Conservation (phyloP, 2,113 vertebrate species). For the Pangasianodon gigas region DNA sequence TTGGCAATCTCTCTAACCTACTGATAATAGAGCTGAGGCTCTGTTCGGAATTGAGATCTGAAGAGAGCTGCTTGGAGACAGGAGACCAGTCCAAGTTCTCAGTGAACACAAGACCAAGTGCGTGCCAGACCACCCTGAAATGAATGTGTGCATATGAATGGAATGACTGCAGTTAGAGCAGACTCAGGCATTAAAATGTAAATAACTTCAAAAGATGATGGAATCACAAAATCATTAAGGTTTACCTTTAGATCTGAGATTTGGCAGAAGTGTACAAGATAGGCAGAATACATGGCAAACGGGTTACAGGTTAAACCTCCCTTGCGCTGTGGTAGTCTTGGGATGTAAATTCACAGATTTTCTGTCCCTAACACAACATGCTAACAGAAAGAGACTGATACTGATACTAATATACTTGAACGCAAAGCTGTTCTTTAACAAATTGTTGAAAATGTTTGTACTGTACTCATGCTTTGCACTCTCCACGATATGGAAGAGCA, state of each 20-base stretch:
- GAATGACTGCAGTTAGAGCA: background rate
- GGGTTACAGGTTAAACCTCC: background rate
- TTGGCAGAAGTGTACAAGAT: background rate
- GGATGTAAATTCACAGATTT: background rate
- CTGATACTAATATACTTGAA: background rate
- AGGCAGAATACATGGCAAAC: background rate
- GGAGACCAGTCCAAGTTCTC: constrained; percentile 1
- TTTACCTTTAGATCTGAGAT: background rate
- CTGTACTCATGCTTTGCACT: background rate
- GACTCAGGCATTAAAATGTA: background rate
- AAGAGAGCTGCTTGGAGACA: background rate
- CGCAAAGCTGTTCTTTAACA: background rate
- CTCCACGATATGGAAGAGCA: background rate
- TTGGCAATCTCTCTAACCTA: constrained; percentile 10
- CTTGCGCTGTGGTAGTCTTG: background rate
- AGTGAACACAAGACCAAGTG: background rate
- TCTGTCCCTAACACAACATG: background rate
- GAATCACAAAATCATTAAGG: no score
- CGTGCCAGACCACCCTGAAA: constrained; percentile 40
- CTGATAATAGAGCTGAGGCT: constrained; percentile 21
- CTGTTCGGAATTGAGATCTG: background rate
- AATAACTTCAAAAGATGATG: no score
- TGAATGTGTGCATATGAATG: background rate
- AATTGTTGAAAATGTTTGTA: background rate
- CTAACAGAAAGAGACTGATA: background rate